A percentile compares a stretch with the other conserved stretches of the same genome.
phyloP scores from a whole-genome alignment of 1,140 invertebrate genomes.

The Capitella teleta region DNA sequence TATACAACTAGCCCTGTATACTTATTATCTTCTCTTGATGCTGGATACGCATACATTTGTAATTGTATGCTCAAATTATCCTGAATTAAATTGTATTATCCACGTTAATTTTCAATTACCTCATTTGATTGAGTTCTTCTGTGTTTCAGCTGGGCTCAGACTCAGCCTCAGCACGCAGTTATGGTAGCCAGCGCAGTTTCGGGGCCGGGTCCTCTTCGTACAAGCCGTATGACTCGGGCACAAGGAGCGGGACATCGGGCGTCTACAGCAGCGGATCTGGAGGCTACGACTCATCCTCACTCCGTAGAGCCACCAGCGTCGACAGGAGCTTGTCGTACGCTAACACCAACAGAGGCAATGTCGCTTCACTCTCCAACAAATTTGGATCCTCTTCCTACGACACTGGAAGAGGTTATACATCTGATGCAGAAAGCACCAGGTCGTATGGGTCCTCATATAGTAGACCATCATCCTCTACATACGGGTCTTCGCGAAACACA shows the following conservation, averaged over 20 bases:
- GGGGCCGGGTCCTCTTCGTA: no score
- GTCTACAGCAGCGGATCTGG: not conserved
- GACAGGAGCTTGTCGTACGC: constrained; percentile 3
- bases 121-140: no score
- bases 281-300: not conserved
- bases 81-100: no score
- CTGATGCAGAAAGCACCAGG: not conserved
- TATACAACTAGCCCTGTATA: no score
- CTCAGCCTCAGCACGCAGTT: not conserved
- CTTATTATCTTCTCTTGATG: no score
- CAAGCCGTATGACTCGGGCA: no score
- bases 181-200: constrained; percentile 1
- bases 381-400: constrained; percentile 16
- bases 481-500: constrained; percentile 19
- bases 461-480: constrained; percentile 23
- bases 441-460: constrained; percentile 16
- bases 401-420: not conserved
- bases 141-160: not conserved
- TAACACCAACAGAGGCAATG: constrained; percentile 2
- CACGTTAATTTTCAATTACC: no score
- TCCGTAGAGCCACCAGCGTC: not conserved
- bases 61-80: no score
- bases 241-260: not conserved
- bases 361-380: constrained; percentile 17
- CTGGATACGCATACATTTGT: no score